These are phyloP conservation scores for Lasioglossum oenotherae DNA, from an alignment of 2,888 invertebrate species.

Conservation along the genomic window DNA sequence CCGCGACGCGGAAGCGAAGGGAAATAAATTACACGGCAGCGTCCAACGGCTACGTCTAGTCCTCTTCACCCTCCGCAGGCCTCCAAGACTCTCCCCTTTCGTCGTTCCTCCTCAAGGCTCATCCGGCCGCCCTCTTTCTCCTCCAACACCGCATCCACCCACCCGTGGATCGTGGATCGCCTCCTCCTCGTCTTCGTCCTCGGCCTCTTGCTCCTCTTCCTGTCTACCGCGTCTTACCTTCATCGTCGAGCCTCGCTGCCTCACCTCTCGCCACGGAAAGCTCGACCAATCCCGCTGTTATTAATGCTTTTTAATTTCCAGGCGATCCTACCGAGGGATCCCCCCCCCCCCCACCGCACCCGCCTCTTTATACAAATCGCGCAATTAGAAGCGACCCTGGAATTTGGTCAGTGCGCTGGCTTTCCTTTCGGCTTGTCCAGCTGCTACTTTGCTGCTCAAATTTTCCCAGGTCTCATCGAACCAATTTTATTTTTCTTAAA, in stretches of 20 bases:
- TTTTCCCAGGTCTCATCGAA: not conserved
- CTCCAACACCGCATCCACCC: conserved; percentile 16
- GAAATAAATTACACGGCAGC: conserved; percentile 82
- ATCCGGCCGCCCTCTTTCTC: conserved; percentile 49
- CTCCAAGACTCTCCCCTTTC: conserved; percentile 53
- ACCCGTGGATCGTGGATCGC: conserved; percentile 21
- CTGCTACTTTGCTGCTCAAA: not conserved
- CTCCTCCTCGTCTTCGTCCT: conserved; percentile 27
- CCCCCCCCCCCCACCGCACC: conserved; percentile 11
- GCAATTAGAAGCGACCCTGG: conserved; percentile 74
- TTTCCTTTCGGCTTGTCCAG: not conserved
- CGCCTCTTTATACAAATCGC: conserved; percentile 76
- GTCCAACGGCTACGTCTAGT: conserved; percentile 77
- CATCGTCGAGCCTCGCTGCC: conserved; percentile 32
- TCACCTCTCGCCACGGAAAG: conserved; percentile 30
- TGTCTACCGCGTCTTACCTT: conserved; percentile 41
- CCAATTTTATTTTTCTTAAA: not conserved
- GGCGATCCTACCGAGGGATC: conserved; percentile 66
- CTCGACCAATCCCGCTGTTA: conserved; percentile 67
- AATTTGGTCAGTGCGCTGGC: conserved; percentile 49
- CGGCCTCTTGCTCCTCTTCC: conserved; percentile 58
- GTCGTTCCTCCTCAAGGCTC: conserved; percentile 63
- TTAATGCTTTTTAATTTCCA: conserved; percentile 82
- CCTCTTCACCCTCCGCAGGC: conserved; percentile 69
- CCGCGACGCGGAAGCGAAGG: conserved; percentile 82